Evolutionary conservation across 2,113 vertebrate genomes (phyloP).

Genomic region (Tiliqua scincoides): DNA sequence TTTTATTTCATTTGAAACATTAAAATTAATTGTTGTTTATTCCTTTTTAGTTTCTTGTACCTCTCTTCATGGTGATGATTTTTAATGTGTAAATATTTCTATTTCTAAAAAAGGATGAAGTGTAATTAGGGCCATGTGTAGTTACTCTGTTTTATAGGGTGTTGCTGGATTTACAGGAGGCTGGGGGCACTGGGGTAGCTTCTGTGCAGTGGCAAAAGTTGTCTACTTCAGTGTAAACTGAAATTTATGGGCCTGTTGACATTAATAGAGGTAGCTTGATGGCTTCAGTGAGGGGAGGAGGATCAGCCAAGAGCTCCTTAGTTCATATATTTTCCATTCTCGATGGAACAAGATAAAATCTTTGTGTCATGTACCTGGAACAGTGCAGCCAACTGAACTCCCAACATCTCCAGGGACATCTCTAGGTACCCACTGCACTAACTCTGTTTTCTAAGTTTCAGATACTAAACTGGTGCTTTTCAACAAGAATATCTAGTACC

Average conservation of each 20-base stretch:
- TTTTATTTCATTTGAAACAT: background rate
- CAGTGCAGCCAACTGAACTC: constrained; percentile 40
- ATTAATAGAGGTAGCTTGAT: constrained; percentile 64
- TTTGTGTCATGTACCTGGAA: constrained; percentile 41
- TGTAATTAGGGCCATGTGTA: constrained; percentile 65
- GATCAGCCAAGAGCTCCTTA: constrained; percentile 57
- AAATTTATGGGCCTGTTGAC: constrained; percentile 74
- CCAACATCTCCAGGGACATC: constrained; percentile 41
- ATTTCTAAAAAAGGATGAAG: constrained; percentile 39
- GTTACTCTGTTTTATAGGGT: constrained; percentile 73
- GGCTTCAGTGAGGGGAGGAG: constrained; percentile 40
- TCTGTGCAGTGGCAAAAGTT: constrained; percentile 72
- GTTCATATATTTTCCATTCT: constrained; percentile 65
- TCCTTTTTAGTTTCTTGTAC: background rate
- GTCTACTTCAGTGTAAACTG: constrained; percentile 38
- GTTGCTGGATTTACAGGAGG: constrained; percentile 76
- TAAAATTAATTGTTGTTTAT: background rate
- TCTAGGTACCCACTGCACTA: constrained; percentile 25
- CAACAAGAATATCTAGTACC: too few relatives aligned
- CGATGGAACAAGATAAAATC: constrained; percentile 78
- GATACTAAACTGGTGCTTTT: background rate
- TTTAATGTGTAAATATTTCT: constrained; percentile 27
- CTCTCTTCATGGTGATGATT: background rate
- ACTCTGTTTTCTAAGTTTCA: constrained; percentile 56
- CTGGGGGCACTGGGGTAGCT: constrained; percentile 71